Percentiles rank a stretch among this genome's conserved stretches.
These are phyloP conservation scores for Argynnis bischoffii DNA, from an alignment of 2,888 invertebrate genomes.

Conservation along the genomic window DNA sequence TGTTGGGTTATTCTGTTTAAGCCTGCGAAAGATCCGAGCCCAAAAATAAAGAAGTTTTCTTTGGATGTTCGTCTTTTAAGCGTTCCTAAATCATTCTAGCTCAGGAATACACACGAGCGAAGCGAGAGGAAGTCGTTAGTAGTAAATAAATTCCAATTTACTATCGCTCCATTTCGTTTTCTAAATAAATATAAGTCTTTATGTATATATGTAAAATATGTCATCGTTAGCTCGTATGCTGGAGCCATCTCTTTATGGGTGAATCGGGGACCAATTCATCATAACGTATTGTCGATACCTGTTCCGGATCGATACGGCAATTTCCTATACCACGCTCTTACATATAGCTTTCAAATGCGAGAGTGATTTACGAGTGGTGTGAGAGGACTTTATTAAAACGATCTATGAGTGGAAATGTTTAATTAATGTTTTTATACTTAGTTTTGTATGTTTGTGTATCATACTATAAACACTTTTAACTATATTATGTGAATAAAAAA, in stretches of 20 bases:
- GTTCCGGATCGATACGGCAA: constrained; percentile 40
- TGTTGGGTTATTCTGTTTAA: no score
- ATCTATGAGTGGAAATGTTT: constrained; percentile 1
- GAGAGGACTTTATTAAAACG: constrained; percentile 1
- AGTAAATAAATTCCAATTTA: no score
- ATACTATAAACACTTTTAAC: no score
- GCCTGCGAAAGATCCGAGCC: no score
- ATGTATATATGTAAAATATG: neutral
- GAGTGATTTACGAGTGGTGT: constrained; percentile 11
- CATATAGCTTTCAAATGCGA: constrained; percentile 12
- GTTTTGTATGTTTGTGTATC: no score
- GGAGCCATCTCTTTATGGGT: constrained; percentile 13
- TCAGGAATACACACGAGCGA: no score
- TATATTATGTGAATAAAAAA: no score
- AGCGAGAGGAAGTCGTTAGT: no score
- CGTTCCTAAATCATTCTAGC: no score
- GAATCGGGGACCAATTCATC: constrained; percentile 38
- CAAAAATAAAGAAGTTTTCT: no score
- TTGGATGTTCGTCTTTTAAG: no score
- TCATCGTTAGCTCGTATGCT: neutral
- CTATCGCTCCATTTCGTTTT: no score
- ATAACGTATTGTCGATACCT: constrained; percentile 39
- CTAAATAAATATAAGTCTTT: neutral
- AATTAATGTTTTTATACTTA: constrained; percentile 1
- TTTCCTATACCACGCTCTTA: constrained; percentile 36